Evolutionary conservation across 2,797 vertebrate genomes (phyloP), one percentile per base, ranked within the genome.

Genomic region (Staurois parvus): DNA sequence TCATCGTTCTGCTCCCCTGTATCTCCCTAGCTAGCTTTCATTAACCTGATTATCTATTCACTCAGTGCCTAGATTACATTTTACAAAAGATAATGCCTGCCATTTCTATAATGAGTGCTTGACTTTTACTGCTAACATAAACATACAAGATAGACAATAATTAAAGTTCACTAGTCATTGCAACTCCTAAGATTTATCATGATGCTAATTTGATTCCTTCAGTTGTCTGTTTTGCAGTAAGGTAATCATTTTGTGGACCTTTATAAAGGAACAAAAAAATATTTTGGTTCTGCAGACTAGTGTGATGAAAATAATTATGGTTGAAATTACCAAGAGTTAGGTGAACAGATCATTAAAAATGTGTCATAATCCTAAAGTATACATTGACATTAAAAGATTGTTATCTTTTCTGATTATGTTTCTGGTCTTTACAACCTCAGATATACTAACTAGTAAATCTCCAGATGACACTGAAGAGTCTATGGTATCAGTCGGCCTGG

Each of bases 91-190:
- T 88, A 89, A 80, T 88, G 87, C 90, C 90, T 92, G 87, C 90
- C 88, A 78, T 89, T 91, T 91, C 88, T 91, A 34, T 89, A 91
- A 91, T 88, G 90, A 91, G 81, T 87, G 80, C 88, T 93, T 93
- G 91, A 92, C 90, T 94, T 94, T 91, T 91, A 92, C 88, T 92
- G 83, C 85, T 88, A 92, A 72, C 76, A 89, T 91, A 92, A 92
- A 91, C 88, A 89, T 88, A 90, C 68, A 88, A 81, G 90, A 88
- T 87, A 88, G 67, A 90, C 84, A 89, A 92, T 93, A 92, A 85
- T 83, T 89, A 83, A 93, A 92, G 87, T 90, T 93, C 84, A 87
- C 84, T 91, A 90, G 88, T 91, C 90, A 89, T 74, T 59, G 75
- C 72, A 90, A 78, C 64, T 91, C 84, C 88, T 89, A 88, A 90